A percentile compares a stretch with the other conserved stretches of the same genome.
These are phyloP conservation scores for Invenusta paracnida DNA, from an alignment of 2,888 invertebrate species.

Conservation along the genomic window DNA sequence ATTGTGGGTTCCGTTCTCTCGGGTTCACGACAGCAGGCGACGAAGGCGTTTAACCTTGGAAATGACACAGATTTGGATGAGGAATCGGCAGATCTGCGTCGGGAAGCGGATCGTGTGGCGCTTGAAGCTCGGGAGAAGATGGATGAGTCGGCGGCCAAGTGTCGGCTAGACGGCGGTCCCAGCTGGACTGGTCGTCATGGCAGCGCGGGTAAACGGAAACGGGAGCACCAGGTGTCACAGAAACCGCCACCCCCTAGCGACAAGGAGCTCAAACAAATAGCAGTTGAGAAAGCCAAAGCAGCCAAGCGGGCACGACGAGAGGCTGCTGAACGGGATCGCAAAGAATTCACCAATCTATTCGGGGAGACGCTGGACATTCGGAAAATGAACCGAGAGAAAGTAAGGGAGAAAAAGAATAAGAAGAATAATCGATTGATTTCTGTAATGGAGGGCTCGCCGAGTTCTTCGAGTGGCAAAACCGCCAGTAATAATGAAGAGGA, in stretches of 20 bases:
- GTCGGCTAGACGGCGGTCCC: neutral
- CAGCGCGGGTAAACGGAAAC: neutral
- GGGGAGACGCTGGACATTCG: neutral
- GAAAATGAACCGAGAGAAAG: conserved; percentile 25
- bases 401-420: conserved; percentile 48
- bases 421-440: conserved; percentile 47
- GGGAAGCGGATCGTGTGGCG: neutral
- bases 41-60: neutral
- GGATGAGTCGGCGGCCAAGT: neutral
- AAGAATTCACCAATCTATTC: neutral
- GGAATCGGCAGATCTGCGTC: neutral
- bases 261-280: too few relatives aligned
- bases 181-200: neutral
- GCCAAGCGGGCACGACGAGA: neutral
- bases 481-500: too few relatives aligned
- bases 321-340: neutral
- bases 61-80: neutral
- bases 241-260: too few relatives aligned
- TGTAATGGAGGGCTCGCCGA: neutral
- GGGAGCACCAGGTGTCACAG: too few relatives aligned
- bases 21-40: neutral
- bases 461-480: too few relatives aligned
- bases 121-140: neutral
- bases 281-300: too few relatives aligned
- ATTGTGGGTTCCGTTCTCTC: neutral